These are phyloP conservation scores for Acestrorhynchus altus DNA, from an alignment of 2,797 vertebrate genomes.

Conservation along the genomic window DNA sequence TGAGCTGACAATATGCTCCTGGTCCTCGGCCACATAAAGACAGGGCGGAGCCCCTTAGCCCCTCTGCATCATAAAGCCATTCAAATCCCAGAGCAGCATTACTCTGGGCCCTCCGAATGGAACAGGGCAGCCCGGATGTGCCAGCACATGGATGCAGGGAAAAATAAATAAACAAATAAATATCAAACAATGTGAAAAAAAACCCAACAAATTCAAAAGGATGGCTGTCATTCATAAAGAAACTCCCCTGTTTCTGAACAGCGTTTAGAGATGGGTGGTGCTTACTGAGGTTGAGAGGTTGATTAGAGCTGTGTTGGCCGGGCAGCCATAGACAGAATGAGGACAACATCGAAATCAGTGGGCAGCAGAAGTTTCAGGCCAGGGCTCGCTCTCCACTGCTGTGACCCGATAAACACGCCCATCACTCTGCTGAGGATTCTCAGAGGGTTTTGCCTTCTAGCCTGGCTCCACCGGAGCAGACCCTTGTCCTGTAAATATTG, in stretches of 20 bases:
- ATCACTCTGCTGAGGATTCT: slow-evolving; percentile 51
- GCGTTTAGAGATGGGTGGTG: slow-evolving; percentile 39
- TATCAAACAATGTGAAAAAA: neutral
- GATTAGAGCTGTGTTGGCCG: slow-evolving; percentile 57
- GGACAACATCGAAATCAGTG: slow-evolving; percentile 58
- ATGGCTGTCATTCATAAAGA: slow-evolving; percentile 53
- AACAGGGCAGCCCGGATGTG: slow-evolving; percentile 63
- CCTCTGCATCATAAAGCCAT: slow-evolving; percentile 57
- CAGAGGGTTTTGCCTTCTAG: slow-evolving; percentile 32
- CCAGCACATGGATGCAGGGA: slow-evolving; percentile 65
- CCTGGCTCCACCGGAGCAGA: slow-evolving; percentile 8
- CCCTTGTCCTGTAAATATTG: slow-evolving; percentile 26
- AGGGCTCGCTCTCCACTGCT: slow-evolving; percentile 46
- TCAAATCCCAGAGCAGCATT: slow-evolving; percentile 53
- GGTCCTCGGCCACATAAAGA: slow-evolving; percentile 59
- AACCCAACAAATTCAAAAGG: slow-evolving; percentile 25
- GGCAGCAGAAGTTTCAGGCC: slow-evolving; percentile 51
- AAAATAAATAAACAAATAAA: slow-evolving; percentile 47
- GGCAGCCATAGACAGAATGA: slow-evolving; percentile 54
- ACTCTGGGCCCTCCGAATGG: slow-evolving; percentile 33
- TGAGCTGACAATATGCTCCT: slow-evolving; percentile 62
- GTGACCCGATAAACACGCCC: slow-evolving; percentile 53
- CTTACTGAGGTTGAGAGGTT: slow-evolving; percentile 47
- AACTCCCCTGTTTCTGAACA: slow-evolving; percentile 23
- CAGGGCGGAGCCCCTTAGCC: slow-evolving; percentile 55